Base-by-base conservation (phyloP, 2,113 vertebrate genomes). In the Myocastor coypus region DNA sequence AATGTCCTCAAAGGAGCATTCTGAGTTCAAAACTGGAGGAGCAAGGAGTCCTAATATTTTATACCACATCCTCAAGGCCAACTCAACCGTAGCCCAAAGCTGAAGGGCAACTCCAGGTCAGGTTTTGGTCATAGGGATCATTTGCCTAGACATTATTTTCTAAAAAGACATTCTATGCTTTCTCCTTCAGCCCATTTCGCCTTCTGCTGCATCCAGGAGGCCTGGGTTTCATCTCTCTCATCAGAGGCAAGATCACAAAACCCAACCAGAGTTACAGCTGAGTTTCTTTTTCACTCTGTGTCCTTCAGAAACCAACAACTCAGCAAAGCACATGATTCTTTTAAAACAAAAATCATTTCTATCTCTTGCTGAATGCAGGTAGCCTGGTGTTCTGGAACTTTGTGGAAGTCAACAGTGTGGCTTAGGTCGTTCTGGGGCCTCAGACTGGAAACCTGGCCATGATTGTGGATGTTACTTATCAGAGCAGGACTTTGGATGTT, bases 281-380 rank as follows among this genome's bases (percentile, higher is more conserved):
- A 77, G n/a, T 86, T 95, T 93, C 63, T 92, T 77, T 90, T 81
- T 73, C n/a, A n/a, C 37, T 94, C 59, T 64, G 34, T 69, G 13
- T 81, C 92, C 63, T 94, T 84, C 87, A 88, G 87, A 96, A 71
- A 89, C 7, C 61, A 86, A 52, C 6, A 40, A 87, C 32, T 68
- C 75, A 81, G 46, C 77, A 94, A 87, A 97, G 89, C 46, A 86
- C 57, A 92, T 69, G 64, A 75, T 97, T 55, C 92, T 92, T 92
- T 73, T 77, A 71, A 30, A 94, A 78, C 9, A 84, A 81, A 46
- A 64, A 57, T 83, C 55, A 80, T 50, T 78, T 78, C 20, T 78
- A 24, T 42, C 32, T 50, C 46, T 66, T n/a, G 26, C 9, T 55
- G 11, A 81, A 30, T 7, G 5, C 22, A 34, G 61, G 14, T 16